These are phyloP conservation scores for Rallus limicola DNA, from an alignment of 2,113 vertebrate genomes.

Conservation along the genomic window DNA sequence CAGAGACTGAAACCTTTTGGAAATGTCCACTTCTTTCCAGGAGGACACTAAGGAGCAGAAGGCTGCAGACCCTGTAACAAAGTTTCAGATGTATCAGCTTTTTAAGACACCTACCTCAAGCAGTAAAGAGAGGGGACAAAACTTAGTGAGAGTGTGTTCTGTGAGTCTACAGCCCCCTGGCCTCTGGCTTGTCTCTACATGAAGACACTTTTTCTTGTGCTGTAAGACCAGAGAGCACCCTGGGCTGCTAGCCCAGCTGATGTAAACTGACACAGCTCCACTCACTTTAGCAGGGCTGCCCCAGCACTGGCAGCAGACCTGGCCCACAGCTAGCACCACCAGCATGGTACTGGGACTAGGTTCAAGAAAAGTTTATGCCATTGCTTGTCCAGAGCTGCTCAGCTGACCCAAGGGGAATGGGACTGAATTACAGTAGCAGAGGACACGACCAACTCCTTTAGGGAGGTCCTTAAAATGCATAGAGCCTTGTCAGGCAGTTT, in stretches of 20 bases:
- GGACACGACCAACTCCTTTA: not conserved
- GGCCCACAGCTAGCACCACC: not conserved
- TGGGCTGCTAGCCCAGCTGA: accelerated
- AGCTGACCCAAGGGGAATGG: not conserved
- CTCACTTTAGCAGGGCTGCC: not conserved
- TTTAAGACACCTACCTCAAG: not conserved
- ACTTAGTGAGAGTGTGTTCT: not conserved
- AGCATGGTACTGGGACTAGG: accelerated
- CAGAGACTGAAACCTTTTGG: not conserved
- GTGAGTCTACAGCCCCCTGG: accelerated
- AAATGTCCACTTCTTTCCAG: not conserved
- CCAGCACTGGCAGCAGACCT: not conserved
- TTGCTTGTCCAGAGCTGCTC: not conserved
- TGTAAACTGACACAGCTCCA: not conserved
- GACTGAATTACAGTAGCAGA: not conserved
- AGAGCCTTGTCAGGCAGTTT: not conserved
- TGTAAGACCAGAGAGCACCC: not conserved
- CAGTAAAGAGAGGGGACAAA: not conserved
- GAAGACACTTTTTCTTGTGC: not conserved
- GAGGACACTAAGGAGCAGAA: not conserved
- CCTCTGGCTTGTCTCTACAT: not conserved
- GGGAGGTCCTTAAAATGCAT: not conserved
- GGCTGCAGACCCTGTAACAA: not conserved
- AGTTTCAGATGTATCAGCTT: not conserved
- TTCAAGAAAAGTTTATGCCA: not conserved